A percentile compares a stretch with the other conserved stretches of the same genome.
Conservation (phyloP, 2,113 vertebrate species). For the Terrapene triunguis region DNA sequence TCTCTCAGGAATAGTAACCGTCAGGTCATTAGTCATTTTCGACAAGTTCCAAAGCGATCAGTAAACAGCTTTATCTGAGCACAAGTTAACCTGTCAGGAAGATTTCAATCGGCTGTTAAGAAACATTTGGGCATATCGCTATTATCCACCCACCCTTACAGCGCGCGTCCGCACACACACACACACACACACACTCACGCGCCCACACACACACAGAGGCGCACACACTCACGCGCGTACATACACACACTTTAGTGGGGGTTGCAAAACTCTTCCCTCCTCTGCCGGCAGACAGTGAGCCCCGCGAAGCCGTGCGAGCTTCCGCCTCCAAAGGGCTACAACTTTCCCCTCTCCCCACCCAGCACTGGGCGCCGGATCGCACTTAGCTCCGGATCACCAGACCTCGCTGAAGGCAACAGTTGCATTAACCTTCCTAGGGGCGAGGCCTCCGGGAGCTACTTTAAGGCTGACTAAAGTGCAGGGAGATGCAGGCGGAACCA, state of each 20-base stretch:
- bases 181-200: neutral
- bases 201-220: no score
- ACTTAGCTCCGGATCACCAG: neutral
- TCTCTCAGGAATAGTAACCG: neutral
- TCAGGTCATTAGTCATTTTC: constrained; percentile 46
- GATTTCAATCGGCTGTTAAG: neutral
- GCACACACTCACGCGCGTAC: neutral
- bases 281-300: no score
- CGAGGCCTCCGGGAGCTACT: neutral
- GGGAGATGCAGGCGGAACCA: constrained; percentile 52
- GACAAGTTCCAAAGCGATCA: constrained; percentile 49
- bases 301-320: no score
- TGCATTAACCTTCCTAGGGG: neutral
- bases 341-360: no score
- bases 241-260: neutral
- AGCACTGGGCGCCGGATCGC: neutral
- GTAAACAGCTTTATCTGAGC: constrained; percentile 35
- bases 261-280: neutral
- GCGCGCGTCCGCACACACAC: neutral
- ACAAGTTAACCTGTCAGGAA: neutral
- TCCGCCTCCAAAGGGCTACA: no score
- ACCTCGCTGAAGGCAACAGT: constrained; percentile 33
- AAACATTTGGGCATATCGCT: neutral
- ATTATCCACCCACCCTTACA: neutral
- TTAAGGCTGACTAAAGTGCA: neutral